Evolutionary conservation across 2,888 invertebrate species (phyloP).

Genomic region (Latheticus oryzae): DNA sequence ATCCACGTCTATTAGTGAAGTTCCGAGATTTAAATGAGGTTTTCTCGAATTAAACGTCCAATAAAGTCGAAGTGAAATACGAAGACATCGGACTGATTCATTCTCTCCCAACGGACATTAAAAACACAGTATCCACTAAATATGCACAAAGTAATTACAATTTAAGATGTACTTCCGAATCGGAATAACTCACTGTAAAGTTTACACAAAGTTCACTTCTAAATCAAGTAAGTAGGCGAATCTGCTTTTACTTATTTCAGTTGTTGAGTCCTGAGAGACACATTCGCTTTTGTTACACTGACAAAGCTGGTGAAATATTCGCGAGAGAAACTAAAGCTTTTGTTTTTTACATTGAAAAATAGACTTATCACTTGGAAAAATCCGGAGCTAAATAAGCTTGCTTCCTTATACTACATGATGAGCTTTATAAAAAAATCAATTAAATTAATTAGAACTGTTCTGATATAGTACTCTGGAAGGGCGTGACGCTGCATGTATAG

Average conservation of each 20-base stretch:
- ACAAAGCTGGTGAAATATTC: slow-evolving; percentile 52
- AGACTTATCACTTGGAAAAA: slow-evolving; percentile 16
- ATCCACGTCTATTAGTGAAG: slow-evolving; percentile 26
- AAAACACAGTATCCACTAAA: slow-evolving; percentile 64
- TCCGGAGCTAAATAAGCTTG: too few relatives aligned
- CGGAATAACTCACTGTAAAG: slow-evolving; percentile 55
- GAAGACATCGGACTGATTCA: slow-evolving; percentile 61
- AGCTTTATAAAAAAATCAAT: too few relatives aligned
- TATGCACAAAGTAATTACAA: slow-evolving; percentile 63
- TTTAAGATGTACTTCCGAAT: slow-evolving; percentile 59
- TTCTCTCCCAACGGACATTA: slow-evolving; percentile 60
- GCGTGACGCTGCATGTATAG: too few relatives aligned
- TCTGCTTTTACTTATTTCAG: slow-evolving; percentile 50
- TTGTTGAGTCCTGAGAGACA: slow-evolving; percentile 51
- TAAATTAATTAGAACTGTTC: too few relatives aligned
- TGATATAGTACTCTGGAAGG: too few relatives aligned
- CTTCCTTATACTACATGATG: too few relatives aligned
- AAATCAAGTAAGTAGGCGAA: slow-evolving; percentile 56
- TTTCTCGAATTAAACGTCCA: slow-evolving; percentile 28
- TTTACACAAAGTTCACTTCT: slow-evolving; percentile 57
- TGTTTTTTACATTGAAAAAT: slow-evolving; percentile 24
- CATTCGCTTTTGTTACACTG: slow-evolving; percentile 51
- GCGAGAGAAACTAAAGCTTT: slow-evolving; percentile 35
- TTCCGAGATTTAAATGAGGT: slow-evolving; percentile 29
- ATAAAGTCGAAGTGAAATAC: slow-evolving; percentile 59